These are phyloP conservation scores for Nibea albiflora DNA, from an alignment of 2,113 vertebrate species.

Conservation along the genomic window DNA sequence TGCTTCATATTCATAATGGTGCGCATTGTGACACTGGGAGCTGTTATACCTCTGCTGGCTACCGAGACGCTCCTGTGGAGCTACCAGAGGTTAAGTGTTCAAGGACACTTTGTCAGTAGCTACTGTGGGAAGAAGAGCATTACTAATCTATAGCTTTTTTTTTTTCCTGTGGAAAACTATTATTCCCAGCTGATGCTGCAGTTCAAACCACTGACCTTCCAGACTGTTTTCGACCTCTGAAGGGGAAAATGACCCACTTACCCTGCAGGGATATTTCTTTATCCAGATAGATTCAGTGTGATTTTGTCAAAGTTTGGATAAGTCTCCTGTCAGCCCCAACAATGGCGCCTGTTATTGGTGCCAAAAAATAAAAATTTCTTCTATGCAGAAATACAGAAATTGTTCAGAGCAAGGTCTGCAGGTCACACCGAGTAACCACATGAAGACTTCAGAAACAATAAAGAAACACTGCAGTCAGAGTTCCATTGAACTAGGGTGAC, in stretches of 20 bases:
- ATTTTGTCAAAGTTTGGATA: neutral
- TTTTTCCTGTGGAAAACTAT: neutral
- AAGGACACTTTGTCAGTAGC: conserved; percentile 50
- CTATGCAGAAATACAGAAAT: neutral
- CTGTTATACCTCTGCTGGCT: conserved; percentile 12
- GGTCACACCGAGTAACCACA: neutral
- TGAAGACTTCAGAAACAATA: neutral
- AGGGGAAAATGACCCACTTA: neutral
- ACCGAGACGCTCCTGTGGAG: conserved; percentile 38
- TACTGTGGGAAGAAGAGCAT: conserved; percentile 3
- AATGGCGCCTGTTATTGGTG: neutral
- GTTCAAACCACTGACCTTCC: conserved; percentile 28
- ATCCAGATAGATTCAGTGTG: conserved; percentile 4
- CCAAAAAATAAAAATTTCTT: neutral
- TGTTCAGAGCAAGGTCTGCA: neutral
- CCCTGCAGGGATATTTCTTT: neutral
- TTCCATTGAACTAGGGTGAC: neutral
- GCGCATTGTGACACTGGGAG: neutral
- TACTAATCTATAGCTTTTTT: neutral
- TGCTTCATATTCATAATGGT: conserved; percentile 41
- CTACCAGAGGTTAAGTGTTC: conserved; percentile 38
- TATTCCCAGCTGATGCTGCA: conserved; percentile 1
- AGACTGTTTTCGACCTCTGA: neutral
- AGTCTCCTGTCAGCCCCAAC: neutral
- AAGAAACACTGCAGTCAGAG: neutral